Percentiles rank a stretch among this genome's conserved stretches.
phyloP scores from a whole-genome alignment of 2,797 vertebrate genomes.

The Karalla daura region DNA sequence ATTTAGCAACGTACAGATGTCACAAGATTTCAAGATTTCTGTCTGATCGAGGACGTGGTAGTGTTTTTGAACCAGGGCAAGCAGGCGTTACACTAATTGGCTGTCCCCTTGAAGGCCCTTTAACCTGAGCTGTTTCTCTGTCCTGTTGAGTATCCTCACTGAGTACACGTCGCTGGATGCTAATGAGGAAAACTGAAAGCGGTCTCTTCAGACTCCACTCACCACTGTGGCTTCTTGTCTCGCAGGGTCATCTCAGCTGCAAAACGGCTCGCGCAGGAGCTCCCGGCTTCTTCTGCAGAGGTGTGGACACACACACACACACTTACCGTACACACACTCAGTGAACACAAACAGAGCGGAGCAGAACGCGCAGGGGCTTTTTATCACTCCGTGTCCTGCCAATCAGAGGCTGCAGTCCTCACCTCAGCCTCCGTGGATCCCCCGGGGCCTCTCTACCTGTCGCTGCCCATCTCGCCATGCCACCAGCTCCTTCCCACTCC shows the following conservation, averaged over 20 bases:
- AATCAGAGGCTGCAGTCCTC: constrained; percentile 48
- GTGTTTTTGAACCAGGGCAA: too few relatives aligned
- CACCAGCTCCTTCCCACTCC: constrained; percentile 57
- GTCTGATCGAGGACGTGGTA: too few relatives aligned
- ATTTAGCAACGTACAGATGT: too few relatives aligned
- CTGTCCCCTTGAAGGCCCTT: too few relatives aligned
- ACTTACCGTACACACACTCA: too few relatives aligned
- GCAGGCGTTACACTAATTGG: too few relatives aligned
- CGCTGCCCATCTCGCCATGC: constrained; percentile 35
- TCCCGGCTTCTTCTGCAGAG: background rate
- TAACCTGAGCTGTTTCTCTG: background rate
- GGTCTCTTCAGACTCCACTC: constrained; percentile 35
- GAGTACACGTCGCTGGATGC: background rate
- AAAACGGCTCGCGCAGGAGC: background rate
- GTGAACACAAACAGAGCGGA: too few relatives aligned
- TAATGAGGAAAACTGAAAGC: too few relatives aligned
- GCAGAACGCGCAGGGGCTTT: constrained; percentile 29
- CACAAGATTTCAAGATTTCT: too few relatives aligned
- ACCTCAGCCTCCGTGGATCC: constrained; percentile 55
- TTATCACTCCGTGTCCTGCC: constrained; percentile 52
- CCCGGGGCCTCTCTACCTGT: constrained; percentile 63
- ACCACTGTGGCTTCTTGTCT: constrained; percentile 43
- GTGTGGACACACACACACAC: too few relatives aligned
- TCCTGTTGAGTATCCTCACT: background rate
- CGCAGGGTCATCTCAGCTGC: constrained; percentile 42